A percentile compares a stretch with the other conserved stretches of the same genome.
Evolutionary conservation across 2,888 invertebrate genomes (phyloP).

Genomic region (Tipula vernalis): DNA sequence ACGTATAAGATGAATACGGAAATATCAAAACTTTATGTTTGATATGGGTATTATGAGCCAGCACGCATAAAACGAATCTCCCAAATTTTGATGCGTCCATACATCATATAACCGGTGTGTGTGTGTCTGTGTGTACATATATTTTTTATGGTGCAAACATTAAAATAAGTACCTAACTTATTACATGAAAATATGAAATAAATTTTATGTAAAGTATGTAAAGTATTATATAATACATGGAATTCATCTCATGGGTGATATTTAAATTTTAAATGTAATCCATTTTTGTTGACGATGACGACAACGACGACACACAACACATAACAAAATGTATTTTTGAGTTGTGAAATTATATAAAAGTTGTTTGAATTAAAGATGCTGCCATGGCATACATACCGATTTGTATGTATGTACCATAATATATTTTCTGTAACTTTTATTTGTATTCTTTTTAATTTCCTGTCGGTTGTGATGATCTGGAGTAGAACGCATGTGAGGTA

Average conservation of each 20-base stretch:
- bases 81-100: neutral
- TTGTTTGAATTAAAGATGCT: neutral
- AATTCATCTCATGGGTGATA: constrained; percentile 4
- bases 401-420: neutral
- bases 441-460: neutral
- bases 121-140: neutral
- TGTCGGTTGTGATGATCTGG: neutral
- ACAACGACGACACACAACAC: no score
- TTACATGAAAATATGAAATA: neutral
- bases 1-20: neutral
- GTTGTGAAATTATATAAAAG: neutral
- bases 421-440: neutral
- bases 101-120: neutral
- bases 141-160: neutral
- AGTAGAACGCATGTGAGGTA: neutral
- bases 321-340: neutral
- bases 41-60: neutral
- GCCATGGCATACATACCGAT: neutral
- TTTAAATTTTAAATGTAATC: neutral
- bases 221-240: neutral
- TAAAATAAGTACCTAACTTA: neutral
- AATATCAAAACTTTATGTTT: neutral
- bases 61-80: neutral
- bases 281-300: neutral
- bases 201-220: neutral